Conservation (phyloP, 1,140 invertebrate species). For the Sitophilus oryzae region DNA sequence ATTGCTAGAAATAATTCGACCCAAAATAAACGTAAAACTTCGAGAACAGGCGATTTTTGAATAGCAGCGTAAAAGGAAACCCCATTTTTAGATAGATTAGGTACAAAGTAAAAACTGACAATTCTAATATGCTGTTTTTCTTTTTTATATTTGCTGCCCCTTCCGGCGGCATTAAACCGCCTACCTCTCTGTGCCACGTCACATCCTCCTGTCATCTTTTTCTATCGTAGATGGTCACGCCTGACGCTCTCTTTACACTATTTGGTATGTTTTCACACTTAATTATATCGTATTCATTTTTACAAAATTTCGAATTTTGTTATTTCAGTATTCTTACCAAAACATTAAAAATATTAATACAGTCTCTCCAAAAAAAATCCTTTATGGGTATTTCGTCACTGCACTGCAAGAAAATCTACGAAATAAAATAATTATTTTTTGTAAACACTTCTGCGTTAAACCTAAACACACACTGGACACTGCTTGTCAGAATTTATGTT, state of each 20-base stretch:
- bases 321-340: too few relatives aligned
- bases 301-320: conserved; percentile 14
- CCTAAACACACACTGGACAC: too few relatives aligned
- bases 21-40: neutral
- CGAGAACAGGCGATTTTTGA: conserved; percentile 1
- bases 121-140: conserved; percentile 36
- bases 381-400: too few relatives aligned
- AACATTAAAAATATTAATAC: too few relatives aligned
- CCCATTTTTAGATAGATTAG: conserved; percentile 2
- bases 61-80: neutral
- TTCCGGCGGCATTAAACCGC: conserved; percentile 33
- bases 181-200: conserved; percentile 42
- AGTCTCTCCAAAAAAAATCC: too few relatives aligned
- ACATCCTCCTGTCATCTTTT: conserved; percentile 48
- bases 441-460: too few relatives aligned
- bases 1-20: too few relatives aligned
- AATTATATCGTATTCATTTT: conserved; percentile 36
- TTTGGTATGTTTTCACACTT: conserved; percentile 99
- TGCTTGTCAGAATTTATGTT: too few relatives aligned
- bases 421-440: too few relatives aligned
- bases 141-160: conserved; percentile 41
- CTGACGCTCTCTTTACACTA: conserved; percentile 99
- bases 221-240: conserved; percentile 97
- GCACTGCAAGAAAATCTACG: too few relatives aligned
- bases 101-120: conserved; percentile 2